Base-by-base conservation (phyloP, 53 echinoderm and acorn worm genomes). In the Mesocentrotus franciscanus region DNA sequence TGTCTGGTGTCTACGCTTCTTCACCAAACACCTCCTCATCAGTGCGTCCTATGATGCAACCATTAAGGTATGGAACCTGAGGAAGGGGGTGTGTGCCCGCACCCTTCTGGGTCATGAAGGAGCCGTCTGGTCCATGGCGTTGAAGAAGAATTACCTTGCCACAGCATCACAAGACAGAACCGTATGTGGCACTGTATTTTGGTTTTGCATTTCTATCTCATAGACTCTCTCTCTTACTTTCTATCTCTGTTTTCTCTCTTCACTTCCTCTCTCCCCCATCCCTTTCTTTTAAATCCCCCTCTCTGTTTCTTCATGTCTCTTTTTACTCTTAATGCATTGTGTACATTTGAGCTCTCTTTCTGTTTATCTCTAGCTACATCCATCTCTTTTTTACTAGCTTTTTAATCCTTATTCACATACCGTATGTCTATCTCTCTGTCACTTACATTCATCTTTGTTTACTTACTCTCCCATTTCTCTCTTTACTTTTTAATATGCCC, bases 1-100 rank as follows among this genome's bases (percentile, higher is more conserved):
- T 71, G 98, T 99, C n/a, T 99, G 99, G 99, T 98, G 97, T 64
- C 89, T 99, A 33, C 96, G 97, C 42, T 99, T 99, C 95, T 99
- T 99, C 95, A 98, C 99, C 20, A 72, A 90, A 27, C 97, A 98
- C 93, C 96, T 99, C 14, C 95, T 99, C 22, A 96, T 99, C 85
- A 99, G 99, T 95, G 97, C 97, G 5, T 97, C 98, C 22, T 99
- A 96, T 34, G 99, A 99, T 75, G 83, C 94, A 57, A 97, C 96
- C 33, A 95, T 99, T 60, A 98, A 98, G 89, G 95, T 99, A 30
- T 99, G 99, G 99, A 99, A 98, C 92, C 97, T 97, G 30, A 96
- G 99, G 91, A 98, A 95, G 22, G 97, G 97, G 49, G 64, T 90
- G 75, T 99, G 99, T 90, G 95, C 96, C 29, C 95, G 99, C 39